Conservation (phyloP, 2,113 vertebrate genomes). For the Halichoerus grypus region DNA sequence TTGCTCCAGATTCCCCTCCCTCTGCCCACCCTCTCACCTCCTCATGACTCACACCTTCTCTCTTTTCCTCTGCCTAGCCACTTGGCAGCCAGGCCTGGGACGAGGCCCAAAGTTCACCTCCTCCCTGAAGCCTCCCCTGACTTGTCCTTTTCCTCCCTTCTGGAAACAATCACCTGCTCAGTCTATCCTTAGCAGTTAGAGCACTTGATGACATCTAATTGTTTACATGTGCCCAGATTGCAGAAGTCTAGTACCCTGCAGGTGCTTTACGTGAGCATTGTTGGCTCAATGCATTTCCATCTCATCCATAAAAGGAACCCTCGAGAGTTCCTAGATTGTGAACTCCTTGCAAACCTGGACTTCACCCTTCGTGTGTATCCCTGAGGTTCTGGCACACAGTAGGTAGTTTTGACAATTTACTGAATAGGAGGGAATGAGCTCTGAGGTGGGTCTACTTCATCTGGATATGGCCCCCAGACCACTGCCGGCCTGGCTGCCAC, state of each 20-base stretch:
- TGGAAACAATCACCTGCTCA: neutral
- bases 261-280: neutral
- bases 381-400: neutral
- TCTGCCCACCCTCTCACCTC: neutral
- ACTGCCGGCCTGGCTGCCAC: neutral
- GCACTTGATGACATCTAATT: neutral
- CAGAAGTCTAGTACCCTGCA: neutral
- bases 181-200: neutral
- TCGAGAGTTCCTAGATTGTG: neutral
- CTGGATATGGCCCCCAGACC: neutral
- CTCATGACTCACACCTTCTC: neutral
- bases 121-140: neutral
- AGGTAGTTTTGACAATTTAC: neutral
- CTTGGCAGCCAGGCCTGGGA: neutral
- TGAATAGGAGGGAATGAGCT: neutral
- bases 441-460: neutral
- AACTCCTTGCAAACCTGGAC: neutral
- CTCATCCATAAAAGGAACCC: neutral
- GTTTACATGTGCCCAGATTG: neutral
- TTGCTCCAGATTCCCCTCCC: neutral
- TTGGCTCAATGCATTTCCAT: neutral
- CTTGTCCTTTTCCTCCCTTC: neutral
- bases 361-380: neutral
- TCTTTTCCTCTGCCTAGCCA: neutral
- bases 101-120: neutral